phyloP scores from a whole-genome alignment of 2,888 invertebrate genomes.

The Dilophus febrilis region DNA sequence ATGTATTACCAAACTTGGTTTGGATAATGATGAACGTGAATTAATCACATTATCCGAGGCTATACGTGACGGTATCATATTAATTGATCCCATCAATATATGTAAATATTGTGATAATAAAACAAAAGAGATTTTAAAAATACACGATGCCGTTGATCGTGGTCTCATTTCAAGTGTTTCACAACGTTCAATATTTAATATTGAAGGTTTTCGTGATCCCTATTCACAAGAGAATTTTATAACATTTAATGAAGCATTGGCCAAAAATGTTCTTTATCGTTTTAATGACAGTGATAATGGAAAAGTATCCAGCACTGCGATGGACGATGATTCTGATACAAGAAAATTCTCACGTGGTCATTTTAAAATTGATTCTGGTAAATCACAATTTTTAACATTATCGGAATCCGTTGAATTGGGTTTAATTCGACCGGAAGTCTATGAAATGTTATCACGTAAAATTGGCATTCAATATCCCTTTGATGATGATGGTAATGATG shows the following conservation, averaged over 20 bases:
- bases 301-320: too few species aligned
- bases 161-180: slow-evolving; percentile 78
- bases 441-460: slow-evolving; percentile 67
- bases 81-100: slow-evolving; percentile 33
- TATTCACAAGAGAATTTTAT: slow-evolving; percentile 57
- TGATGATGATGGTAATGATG: slow-evolving; percentile 36
- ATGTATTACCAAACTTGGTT: slow-evolving; percentile 66
- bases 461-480: slow-evolving; percentile 54
- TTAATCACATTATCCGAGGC: slow-evolving; percentile 74
- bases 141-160: slow-evolving; percentile 76
- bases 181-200: slow-evolving; percentile 78
- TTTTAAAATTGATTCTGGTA: slow-evolving; percentile 52
- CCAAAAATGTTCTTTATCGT: slow-evolving; percentile 58
- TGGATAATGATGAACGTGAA: slow-evolving; percentile 30
- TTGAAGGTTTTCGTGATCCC: slow-evolving; percentile 77
- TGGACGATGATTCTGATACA: too few species aligned
- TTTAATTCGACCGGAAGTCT: slow-evolving; percentile 66
- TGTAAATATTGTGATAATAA: slow-evolving; percentile 59
- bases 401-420: slow-evolving; percentile 63
- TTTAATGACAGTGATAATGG: not conserved
- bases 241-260: slow-evolving; percentile 65
- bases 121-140: slow-evolving; percentile 52
- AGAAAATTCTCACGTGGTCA: slow-evolving; percentile 38
- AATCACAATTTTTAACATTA: slow-evolving; percentile 59
- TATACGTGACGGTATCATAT: slow-evolving; percentile 60